phyloP scores from a whole-genome alignment of 2,888 invertebrate genomes.

The Himalopsyche tibetana region DNA sequence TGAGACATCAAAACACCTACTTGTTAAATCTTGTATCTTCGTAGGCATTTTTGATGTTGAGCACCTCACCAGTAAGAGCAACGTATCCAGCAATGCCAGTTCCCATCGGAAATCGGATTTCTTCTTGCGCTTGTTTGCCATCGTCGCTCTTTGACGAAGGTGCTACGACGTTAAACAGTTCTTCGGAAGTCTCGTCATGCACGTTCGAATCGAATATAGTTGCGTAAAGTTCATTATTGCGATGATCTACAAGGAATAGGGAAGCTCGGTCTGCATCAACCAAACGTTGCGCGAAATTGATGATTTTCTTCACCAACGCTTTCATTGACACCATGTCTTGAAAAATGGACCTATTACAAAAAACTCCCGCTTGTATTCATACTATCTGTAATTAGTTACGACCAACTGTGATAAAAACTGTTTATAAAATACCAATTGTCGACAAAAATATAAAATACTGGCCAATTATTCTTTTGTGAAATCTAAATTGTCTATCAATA shows the following conservation, averaged over 20 bases:
- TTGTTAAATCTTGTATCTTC: slow-evolving; percentile 93
- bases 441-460: too few species aligned
- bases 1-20: slow-evolving; percentile 56
- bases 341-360: slow-evolving; percentile 84
- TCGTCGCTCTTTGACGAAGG: slow-evolving; percentile 58
- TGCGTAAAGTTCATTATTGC: slow-evolving; percentile 86
- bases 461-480: too few species aligned
- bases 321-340: slow-evolving; percentile 93
- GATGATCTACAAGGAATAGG: slow-evolving; percentile 86
- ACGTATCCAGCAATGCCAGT: slow-evolving; percentile 95
- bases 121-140: slow-evolving; percentile 77
- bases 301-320: slow-evolving; percentile 86
- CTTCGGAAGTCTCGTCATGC: slow-evolving; percentile 68
- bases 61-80: slow-evolving; percentile 91
- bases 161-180: slow-evolving; percentile 58
- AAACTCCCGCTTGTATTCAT: neutral
- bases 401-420: too few species aligned
- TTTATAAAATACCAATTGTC: too few species aligned
- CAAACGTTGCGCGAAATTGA: slow-evolving; percentile 88
- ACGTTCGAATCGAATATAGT: slow-evolving; percentile 86
- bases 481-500: too few species aligned
- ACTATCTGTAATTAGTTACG: too few species aligned
- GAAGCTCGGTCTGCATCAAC: slow-evolving; percentile 91
- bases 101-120: slow-evolving; percentile 93
- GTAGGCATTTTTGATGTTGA: slow-evolving; percentile 96